Base-by-base conservation (phyloP, 2,888 invertebrate genomes). In the Carterocephalus palaemon region DNA sequence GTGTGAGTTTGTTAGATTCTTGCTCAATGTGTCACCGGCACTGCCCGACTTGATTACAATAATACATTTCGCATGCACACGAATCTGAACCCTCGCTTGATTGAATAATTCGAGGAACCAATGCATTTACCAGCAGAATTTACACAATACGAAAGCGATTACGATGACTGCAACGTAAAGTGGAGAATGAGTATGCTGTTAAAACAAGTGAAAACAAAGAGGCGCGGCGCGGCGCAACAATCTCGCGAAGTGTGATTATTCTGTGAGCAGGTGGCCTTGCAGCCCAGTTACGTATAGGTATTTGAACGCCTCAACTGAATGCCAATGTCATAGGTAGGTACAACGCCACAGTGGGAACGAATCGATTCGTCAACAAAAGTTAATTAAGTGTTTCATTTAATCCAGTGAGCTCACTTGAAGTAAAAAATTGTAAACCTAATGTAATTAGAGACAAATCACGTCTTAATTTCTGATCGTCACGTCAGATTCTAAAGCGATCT, bases 231-330 rank as follows among this genome's bases (percentile, higher is more conserved):
- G n/a, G n/a, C n/a, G 9, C 13, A 36, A 36, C 36, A 16, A 29
- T 39, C 39, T 39, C 12, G 15, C 15, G 7, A 9, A 46, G 46
- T 56, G 49, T 59, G 61, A 72, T 69, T 65, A 64, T 54, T 65
- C 65, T 64, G 59, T 59, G 59, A 64, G 64, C 64, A 53, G 41
- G 57, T 46, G 51, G 63, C 70, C 71, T 63, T 56, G 63, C 56
- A 59, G 62, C 70, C 56, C 59, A 64, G 62, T 70, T 75, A 72
- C 64, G 58, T 67, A 71, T 70, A 70, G 62, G 66, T 74, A 71
- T 64, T 67, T 59, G 57, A 65, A 57, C 70, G 80, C 74, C 72
- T 74, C 71, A 77, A 67, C 70, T 79, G 77, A 81, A 77, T 80
- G 78, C 72, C 79, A 80, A 78, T 77, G 60, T 52, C 60, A 51